phyloP scores from a whole-genome alignment of 2,113 vertebrate genomes.

The Seriola rivoliana region DNA sequence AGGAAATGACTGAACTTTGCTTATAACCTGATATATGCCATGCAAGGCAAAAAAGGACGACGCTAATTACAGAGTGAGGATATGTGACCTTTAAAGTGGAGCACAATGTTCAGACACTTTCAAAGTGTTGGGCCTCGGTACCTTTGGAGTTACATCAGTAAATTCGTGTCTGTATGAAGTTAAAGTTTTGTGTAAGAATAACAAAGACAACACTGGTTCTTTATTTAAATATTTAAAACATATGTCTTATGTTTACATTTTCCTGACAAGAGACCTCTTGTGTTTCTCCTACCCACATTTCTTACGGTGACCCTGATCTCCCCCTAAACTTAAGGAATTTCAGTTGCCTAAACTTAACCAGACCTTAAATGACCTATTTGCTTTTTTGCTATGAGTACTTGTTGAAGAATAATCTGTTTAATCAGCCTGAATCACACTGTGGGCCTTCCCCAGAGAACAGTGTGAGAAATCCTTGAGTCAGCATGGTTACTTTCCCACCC shows the following conservation, averaged over 20 bases:
- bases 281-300: not conserved
- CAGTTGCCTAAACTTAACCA: not conserved
- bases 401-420: conserved; percentile 22
- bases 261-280: not conserved
- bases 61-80: conserved; percentile 18
- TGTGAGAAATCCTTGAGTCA: conserved; percentile 42
- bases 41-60: not conserved
- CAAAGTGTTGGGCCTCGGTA: not conserved
- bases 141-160: conserved; percentile 7
- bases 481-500: conserved; percentile 21
- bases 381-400: not conserved
- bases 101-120: not conserved
- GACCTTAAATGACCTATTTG: not conserved
- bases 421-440: conserved; percentile 5
- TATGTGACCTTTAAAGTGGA: conserved; percentile 20
- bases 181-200: not conserved
- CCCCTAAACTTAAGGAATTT: not conserved
- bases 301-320: not conserved
- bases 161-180: not conserved
- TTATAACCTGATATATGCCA: conserved; percentile 20
- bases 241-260: not conserved
- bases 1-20: conserved; percentile 5
- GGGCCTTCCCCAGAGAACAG: not conserved
- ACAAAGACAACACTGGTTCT: not conserved
- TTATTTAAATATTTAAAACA: not conserved